phyloP scores from a whole-genome alignment of 2,888 invertebrate genomes.

The Empis stercorea region DNA sequence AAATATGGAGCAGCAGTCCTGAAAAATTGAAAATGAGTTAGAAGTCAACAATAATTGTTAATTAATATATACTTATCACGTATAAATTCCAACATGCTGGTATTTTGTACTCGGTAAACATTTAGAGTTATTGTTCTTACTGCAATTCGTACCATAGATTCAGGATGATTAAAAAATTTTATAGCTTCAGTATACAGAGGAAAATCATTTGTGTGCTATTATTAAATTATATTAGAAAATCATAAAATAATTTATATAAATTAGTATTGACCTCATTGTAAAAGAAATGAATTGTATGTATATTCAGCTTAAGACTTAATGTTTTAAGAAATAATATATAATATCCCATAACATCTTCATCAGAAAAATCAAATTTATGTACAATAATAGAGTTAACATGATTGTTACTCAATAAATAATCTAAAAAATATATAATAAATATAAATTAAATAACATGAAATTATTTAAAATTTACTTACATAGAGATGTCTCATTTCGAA shows the following conservation, averaged over 20 bases:
- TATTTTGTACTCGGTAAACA: conserved; percentile 88
- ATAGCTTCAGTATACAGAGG: conserved; percentile 98
- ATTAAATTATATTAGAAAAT: background rate
- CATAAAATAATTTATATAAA: background rate
- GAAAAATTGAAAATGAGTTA: background rate
- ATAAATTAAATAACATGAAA: conserved; percentile 6
- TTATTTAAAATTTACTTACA: conserved; percentile 55
- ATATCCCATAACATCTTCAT: conserved; percentile 99
- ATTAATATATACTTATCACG: conserved; percentile 52
- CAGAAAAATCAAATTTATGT: conserved; percentile 98
- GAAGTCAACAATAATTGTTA: background rate
- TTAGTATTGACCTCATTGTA: conserved; percentile 66
- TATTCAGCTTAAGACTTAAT: conserved; percentile 90
- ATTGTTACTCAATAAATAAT: conserved; percentile 97
- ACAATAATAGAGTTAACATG: conserved; percentile 99
- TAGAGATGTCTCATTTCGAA: conserved; percentile 94
- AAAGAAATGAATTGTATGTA: conserved; percentile 98
- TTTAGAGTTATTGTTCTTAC: conserved; percentile 95
- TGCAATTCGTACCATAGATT: conserved; percentile 98
- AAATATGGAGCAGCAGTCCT: conserved; percentile 96
- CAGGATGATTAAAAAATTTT: conserved; percentile 97
- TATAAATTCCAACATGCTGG: conserved; percentile 90
- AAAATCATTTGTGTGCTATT: conserved; percentile 92
- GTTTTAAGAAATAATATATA: conserved; percentile 99
- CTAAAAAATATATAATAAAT: conserved; percentile 45